Evolutionary conservation across 2,113 vertebrate genomes (phyloP), one percentile per base, ranked within the genome.

Genomic region (Xiphophorus hellerii): DNA sequence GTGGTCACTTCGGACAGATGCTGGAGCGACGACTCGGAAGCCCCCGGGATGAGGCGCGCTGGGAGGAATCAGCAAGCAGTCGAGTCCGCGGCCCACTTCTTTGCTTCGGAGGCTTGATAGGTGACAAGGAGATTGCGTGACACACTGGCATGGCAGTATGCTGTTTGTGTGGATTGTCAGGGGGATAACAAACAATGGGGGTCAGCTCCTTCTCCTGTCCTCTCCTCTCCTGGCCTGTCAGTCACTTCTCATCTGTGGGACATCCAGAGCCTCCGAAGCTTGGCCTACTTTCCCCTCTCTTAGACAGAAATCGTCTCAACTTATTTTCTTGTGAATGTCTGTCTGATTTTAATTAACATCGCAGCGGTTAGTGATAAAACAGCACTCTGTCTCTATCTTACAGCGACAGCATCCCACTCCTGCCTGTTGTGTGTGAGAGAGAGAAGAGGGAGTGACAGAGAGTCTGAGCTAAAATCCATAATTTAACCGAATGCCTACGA

Each of bases 401-500:
- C 88, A 90, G 92, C 84, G 65, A 88, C 30, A 58, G 76, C 33
- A 72, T 80, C 75, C 73, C 78, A 80, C 88, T 87, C 86, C 81
- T 76, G 73, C 83, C 81, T 71, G 48, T 74, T 69, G 76, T 62
- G 75, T 25, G 20, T 25, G 51, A n/a, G 25, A 58, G 51, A 58
- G 35, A n/a, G 22, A 58, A 15, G 78, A 62, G 73, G 54, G 74
- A 74, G 86, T 80, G 85, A 89, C 80, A 86, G 73, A 88, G 80
- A 81, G 81, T 88, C 80, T 80, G 78, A 78, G 80, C 85, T 84
- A 82, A 88, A 88, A 92, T 92, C 74, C 82, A 92, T 93, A 83
- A 94, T 93, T 94, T 90, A 93, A 90, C 76, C 17, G 39, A 90
- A 94, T 90, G 90, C 91, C 91, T 90, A 91, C 77, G 42, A 91